Conservation (phyloP, 2,113 vertebrate species). For the Lepisosteus oculatus region DNA sequence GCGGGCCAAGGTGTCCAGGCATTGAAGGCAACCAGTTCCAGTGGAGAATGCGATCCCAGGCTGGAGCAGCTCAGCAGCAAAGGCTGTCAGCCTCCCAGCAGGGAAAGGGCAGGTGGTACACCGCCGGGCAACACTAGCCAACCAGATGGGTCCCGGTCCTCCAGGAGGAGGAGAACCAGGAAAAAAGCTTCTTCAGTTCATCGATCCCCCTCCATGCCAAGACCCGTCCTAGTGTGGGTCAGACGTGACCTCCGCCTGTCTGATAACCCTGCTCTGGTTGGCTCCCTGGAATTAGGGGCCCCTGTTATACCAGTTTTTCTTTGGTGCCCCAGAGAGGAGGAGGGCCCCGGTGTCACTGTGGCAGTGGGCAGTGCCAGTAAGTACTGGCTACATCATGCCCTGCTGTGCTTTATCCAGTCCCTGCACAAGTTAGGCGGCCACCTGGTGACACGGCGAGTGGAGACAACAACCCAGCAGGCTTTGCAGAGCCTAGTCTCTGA, state of each 20-base stretch:
- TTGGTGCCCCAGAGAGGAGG: conserved; percentile 62
- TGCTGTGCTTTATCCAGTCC: conserved; percentile 46
- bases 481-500: conserved; percentile 45
- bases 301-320: conserved; percentile 62
- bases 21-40: neutral
- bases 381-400: conserved; percentile 66
- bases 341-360: conserved; percentile 57
- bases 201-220: conserved; percentile 32
- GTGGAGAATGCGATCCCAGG: neutral
- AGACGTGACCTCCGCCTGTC: conserved; percentile 58
- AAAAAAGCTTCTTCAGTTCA: conserved; percentile 43
- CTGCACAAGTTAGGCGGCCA: conserved; percentile 55
- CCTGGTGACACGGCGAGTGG: conserved; percentile 41
- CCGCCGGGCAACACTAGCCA: conserved; percentile 12
- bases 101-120: conserved; percentile 3
- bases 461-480: conserved; percentile 37
- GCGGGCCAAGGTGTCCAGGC: neutral
- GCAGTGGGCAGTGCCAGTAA: conserved; percentile 61
- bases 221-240: conserved; percentile 58
- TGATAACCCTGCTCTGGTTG: conserved; percentile 62
- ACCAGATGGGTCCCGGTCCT: conserved; percentile 36
- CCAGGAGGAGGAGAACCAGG: conserved; percentile 45
- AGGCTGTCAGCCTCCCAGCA: neutral
- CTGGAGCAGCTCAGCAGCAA: neutral
- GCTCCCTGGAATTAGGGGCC: conserved; percentile 51